These are phyloP conservation scores for Thaleichthys pacificus DNA, from an alignment of 2,797 vertebrate species.

Conservation along the genomic window DNA sequence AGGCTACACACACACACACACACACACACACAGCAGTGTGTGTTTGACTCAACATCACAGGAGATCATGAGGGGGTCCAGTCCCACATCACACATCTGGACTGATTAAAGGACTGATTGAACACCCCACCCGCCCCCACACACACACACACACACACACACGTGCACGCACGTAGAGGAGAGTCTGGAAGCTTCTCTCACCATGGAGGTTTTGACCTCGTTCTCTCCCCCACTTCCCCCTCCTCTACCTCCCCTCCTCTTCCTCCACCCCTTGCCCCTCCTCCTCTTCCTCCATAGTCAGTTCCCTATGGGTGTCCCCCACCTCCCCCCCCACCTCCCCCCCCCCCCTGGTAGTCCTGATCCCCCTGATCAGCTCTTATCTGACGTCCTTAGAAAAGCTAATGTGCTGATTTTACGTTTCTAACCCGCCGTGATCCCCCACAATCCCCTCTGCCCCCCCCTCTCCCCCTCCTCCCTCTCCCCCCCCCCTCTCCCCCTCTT, in stretches of 20 bases:
- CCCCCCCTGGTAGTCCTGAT: conserved; percentile 33
- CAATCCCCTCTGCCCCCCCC: conserved; percentile 77
- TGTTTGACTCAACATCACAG: no score
- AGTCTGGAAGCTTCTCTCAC: no score
- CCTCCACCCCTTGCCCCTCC: no score
- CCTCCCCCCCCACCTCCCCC: no score
- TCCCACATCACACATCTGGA: not conserved
- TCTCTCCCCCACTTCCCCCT: conserved; percentile 58
- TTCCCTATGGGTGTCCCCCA: no score
- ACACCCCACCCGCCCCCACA: not conserved
- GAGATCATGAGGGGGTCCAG: no score
- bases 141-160: not conserved
- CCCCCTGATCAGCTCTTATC: conserved; percentile 55
- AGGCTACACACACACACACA: conserved; percentile 58
- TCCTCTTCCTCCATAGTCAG: no score
- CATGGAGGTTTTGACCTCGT: conserved; percentile 59
- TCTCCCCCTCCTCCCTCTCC: conserved; percentile 71
- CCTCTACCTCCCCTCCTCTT: conserved; percentile 52
- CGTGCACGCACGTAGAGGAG: not conserved
- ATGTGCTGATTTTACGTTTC: conserved; percentile 81
- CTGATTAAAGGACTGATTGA: conserved; percentile 32
- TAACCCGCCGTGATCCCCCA: conserved; percentile 74
- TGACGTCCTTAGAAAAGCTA: conserved; percentile 77
- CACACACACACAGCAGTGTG: not conserved
- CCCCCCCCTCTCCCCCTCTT: conserved; percentile 62